Base-by-base conservation (phyloP, 2,888 invertebrate genomes). In the Formica aserva region DNA sequence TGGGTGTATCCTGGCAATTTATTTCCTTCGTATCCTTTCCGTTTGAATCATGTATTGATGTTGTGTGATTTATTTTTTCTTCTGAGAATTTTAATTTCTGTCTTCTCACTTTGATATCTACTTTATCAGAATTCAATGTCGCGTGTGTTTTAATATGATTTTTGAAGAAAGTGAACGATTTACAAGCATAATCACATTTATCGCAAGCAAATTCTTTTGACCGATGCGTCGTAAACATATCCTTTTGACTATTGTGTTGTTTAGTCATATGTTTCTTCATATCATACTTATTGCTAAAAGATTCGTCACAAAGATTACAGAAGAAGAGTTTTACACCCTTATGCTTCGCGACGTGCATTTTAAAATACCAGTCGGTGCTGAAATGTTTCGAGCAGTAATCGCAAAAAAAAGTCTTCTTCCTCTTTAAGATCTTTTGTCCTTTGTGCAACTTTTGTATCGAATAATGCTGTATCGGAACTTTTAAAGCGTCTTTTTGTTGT, bases 311-410 rank as follows among this genome's bases (percentile, higher is more conserved):
- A 35, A 91, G 81, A 69, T 87, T 89, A 71, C 94, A 94, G 3
- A 91, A 90, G 32, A 92, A 92, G 0, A 85, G 90, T 5, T 92
- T 91, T 45, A 92, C 92, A 3, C 92, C 93, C 41, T 90, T 91
- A 76, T 94, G 94, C 65, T 89, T 91, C 0, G 93, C 93, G 4
- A 94, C 87, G 22, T 94, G 94, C 26, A 93, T 87, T 63, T 93
- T 94, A 60, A 94, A 94, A 72, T 94, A 94, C 92, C 94, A 94
- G 55, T 93, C 91, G 1, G 94, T 93, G 15, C 92, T 92, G n/a
- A 94, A 92, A 71, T 89, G 82, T 67, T 94, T 94, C 3, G 88
- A 85, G 35, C 94, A 94, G 38, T 91, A 92, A 0, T 89, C 87
- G 77, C 94, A 94, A 22, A 90, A 88, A 62, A 93, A 94, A 9